A percentile compares a stretch with the other conserved stretches of the same genome.
Evolutionary conservation across 1,140 invertebrate species (phyloP).

Genomic region (Rhynchophorus ferrugineus): DNA sequence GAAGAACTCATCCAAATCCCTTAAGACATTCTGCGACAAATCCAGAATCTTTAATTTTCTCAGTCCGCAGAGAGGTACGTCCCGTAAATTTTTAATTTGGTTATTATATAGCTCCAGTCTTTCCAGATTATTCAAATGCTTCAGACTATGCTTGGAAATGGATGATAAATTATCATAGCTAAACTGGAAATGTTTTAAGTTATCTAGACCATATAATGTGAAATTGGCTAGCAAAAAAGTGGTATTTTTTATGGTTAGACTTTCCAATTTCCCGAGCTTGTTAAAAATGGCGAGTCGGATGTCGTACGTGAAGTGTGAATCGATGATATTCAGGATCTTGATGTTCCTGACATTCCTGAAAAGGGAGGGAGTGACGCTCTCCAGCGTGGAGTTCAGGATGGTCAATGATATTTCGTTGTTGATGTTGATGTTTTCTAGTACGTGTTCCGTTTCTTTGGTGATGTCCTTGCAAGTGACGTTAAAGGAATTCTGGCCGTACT

Average conservation of each 20-base stretch:
- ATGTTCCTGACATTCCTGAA: constrained; percentile 31
- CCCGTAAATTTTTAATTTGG: constrained; percentile 19
- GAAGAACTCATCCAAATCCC: constrained; percentile 9
- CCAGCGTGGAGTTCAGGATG: constrained; percentile 28
- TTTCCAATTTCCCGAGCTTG: constrained; percentile 19
- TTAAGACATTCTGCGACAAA: constrained; percentile 22
- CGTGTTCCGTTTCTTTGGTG: constrained; percentile 20
- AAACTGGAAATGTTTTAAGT: constrained; percentile 27
- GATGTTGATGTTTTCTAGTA: constrained; percentile 30
- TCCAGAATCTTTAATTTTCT: constrained; percentile 22
- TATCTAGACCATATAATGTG: constrained; percentile 20
- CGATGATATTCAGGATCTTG: constrained; percentile 23
- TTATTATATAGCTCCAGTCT: constrained; percentile 29
- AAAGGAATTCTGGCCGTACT: constrained; percentile 31
- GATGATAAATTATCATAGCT: constrained; percentile 22
- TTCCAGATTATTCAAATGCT: constrained; percentile 23
- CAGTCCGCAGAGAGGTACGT: constrained; percentile 27
- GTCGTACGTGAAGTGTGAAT: constrained; percentile 24
- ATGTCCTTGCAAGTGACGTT: constrained; percentile 33
- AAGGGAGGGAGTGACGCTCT: constrained; percentile 22
- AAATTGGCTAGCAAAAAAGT: constrained; percentile 18
- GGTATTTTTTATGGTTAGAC: constrained; percentile 21
- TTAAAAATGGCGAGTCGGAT: constrained; percentile 19
- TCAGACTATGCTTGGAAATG: constrained; percentile 20
- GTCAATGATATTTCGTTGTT: constrained; percentile 34